Evolutionary conservation across 2,888 invertebrate genomes (phyloP).

Genomic region (Cerastis rubricosa): DNA sequence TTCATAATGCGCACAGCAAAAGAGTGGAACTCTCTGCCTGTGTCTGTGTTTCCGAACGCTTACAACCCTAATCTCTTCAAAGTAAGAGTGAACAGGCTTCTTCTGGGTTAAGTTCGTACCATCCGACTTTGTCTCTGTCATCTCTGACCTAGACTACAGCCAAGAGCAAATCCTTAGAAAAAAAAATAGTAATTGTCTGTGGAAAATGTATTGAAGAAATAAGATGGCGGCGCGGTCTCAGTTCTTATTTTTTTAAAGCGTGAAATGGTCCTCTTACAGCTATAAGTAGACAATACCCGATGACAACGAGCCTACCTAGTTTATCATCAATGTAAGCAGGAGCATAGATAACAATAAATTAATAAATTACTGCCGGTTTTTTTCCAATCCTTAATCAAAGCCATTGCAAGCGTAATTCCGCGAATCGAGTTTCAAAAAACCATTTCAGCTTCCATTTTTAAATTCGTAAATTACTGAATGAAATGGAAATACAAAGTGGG

Average conservation of each 20-base stretch:
- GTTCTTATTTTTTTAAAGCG: not conserved
- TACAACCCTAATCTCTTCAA: no score
- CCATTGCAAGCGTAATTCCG: slow-evolving; percentile 2
- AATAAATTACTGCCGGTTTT: not conserved
- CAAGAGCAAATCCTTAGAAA: no score
- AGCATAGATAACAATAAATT: not conserved
- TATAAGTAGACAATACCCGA: not conserved
- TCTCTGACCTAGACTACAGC: no score
- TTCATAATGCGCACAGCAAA: no score
- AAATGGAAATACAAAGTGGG: slow-evolving; percentile 41
- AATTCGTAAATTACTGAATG: slow-evolving; percentile 34
- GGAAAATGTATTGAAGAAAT: not conserved
- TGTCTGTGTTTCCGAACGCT: no score
- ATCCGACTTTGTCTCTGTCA: no score
- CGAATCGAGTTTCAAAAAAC: not conserved
- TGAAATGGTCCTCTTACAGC: not conserved
- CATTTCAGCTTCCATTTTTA: slow-evolving; percentile 19
- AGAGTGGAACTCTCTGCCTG: no score
- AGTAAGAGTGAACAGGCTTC: no score
- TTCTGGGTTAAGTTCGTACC: no score
- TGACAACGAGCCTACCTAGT: not conserved
- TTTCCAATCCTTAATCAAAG: not conserved
- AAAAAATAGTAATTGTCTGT: no score
- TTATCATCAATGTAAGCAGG: not conserved
- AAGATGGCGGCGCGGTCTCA: not conserved